Conservation (phyloP, 2,113 vertebrate genomes). For the Scomber scombrus region DNA sequence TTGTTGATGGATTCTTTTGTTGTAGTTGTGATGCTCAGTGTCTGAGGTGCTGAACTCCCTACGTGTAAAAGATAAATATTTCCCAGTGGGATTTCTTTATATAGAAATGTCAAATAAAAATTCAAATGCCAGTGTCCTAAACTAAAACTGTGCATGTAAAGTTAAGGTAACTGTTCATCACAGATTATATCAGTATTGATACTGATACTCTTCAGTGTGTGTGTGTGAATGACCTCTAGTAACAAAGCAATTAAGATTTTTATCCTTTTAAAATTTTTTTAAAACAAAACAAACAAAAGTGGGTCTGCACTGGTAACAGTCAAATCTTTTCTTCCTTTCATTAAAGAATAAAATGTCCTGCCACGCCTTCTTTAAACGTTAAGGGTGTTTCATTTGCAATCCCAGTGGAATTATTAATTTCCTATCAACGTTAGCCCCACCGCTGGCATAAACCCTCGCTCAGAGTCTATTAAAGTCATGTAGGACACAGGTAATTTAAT, state of each 20-base stretch:
- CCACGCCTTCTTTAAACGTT: constrained; percentile 42
- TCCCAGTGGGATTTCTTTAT: background rate
- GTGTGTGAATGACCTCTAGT: constrained; percentile 13
- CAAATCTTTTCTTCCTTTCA: constrained; percentile 14
- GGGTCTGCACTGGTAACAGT: constrained; percentile 16
- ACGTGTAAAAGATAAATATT: constrained; percentile 12
- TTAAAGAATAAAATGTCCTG: constrained; percentile 32
- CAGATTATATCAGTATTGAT: background rate
- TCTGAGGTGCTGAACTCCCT: constrained; percentile 22
- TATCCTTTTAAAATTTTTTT: background rate
- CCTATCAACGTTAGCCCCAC: constrained; percentile 52
- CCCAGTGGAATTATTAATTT: constrained; percentile 66
- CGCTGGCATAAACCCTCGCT: constrained; percentile 57
- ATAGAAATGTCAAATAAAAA: background rate
- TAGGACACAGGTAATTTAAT: constrained; percentile 82
- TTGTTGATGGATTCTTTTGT: constrained; percentile 34
- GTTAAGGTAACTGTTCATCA: background rate
- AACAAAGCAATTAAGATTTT: constrained; percentile 5
- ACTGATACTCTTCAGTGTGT: constrained; percentile 3
- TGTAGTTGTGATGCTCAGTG: constrained; percentile 14
- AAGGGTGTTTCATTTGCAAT: constrained; percentile 62
- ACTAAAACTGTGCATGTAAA: background rate
- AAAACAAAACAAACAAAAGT: background rate
- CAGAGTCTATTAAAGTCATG: constrained; percentile 80
- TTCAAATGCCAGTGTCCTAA: background rate